phyloP scores from a whole-genome alignment of 2,113 vertebrate genomes.

The Pterocles burchelli region DNA sequence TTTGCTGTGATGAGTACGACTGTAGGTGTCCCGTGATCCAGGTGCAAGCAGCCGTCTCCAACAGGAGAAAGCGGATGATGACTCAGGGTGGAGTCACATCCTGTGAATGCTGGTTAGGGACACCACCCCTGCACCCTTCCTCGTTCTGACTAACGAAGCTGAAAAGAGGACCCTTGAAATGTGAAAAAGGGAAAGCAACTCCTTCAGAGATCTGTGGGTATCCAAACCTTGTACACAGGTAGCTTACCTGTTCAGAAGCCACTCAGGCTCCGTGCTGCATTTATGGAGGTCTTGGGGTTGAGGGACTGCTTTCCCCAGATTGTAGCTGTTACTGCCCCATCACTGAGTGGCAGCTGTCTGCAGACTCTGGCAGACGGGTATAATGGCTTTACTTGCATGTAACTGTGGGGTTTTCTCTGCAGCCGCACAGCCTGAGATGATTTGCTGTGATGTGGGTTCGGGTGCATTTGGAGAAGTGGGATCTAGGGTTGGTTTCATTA shows the following conservation, averaged over 20 bases:
- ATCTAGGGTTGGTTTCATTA: not conserved
- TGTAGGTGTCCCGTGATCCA: not conserved
- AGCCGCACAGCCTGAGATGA: not conserved
- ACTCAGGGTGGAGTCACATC: slow-evolving; percentile 26
- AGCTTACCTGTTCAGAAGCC: not conserved
- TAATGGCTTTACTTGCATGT: not conserved
- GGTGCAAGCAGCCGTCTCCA: not conserved
- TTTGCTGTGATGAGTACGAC: not conserved
- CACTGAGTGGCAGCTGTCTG: rapidly evolving
- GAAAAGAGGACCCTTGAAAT: not conserved
- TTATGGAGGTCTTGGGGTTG: not conserved
- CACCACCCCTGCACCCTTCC: not conserved
- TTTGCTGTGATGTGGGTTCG: not conserved
- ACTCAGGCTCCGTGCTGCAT: not conserved
- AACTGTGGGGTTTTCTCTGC: not conserved
- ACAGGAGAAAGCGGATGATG: not conserved
- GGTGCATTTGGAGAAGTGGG: not conserved
- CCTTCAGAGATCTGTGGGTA: not conserved
- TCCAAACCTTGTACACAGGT: not conserved
- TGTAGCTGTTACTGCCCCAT: not conserved
- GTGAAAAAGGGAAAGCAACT: not conserved
- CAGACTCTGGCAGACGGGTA: not conserved
- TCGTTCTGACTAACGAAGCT: not conserved
- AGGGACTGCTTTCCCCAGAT: rapidly evolving
- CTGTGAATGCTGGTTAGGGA: not conserved